A percentile compares a stretch with the other conserved stretches of the same genome.
Conservation (phyloP, 1,140 invertebrate genomes). For the Drosophila triauraria region DNA sequence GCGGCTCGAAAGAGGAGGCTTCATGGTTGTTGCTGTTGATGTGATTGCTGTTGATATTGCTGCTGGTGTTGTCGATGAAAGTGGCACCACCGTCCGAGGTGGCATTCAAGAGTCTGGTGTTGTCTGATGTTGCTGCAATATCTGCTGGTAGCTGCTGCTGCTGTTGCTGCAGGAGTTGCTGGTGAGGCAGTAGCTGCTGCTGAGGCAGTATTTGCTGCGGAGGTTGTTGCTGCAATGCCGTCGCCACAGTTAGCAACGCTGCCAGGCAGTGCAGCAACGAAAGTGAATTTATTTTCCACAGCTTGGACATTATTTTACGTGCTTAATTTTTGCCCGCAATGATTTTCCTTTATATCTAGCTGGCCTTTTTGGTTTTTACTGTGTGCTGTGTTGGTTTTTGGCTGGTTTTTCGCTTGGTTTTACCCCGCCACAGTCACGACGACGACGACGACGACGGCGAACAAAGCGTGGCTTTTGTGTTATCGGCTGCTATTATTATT, state of each 20-base stretch:
- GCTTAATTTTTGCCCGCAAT: constrained; percentile 28
- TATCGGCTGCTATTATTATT: constrained; percentile 51
- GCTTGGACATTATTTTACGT: constrained; percentile 72
- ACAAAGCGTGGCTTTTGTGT: constrained; percentile 68
- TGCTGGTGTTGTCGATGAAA: constrained; percentile 67
- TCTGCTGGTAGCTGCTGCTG: constrained; percentile 42
- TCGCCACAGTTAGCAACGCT: constrained; percentile 31
- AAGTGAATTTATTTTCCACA: constrained; percentile 72
- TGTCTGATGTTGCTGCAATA: constrained; percentile 37
- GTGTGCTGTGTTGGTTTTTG: constrained; percentile 10
- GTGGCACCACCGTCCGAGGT: constrained; percentile 50
- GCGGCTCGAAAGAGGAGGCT: constrained; percentile 56
- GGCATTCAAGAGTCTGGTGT: constrained; percentile 56
- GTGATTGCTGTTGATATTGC: constrained; percentile 14
- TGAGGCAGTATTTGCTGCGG: constrained; percentile 30
- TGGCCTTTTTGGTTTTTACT: constrained; percentile 13
- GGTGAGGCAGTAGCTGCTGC: constrained; percentile 40
- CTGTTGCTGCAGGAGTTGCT: constrained; percentile 24
- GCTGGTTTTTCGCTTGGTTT: constrained; percentile 20
- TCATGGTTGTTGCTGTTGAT: constrained; percentile 27
- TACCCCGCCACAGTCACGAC: constrained; percentile 24
- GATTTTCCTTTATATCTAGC: constrained; percentile 39
- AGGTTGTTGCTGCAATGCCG: constrained; percentile 50
- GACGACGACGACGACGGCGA: constrained; percentile 14
- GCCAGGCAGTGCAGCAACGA: constrained; percentile 63